Evolutionary conservation across 1,140 invertebrate genomes (phyloP).

Genomic region (Zeugodacus cucurbitae): DNA sequence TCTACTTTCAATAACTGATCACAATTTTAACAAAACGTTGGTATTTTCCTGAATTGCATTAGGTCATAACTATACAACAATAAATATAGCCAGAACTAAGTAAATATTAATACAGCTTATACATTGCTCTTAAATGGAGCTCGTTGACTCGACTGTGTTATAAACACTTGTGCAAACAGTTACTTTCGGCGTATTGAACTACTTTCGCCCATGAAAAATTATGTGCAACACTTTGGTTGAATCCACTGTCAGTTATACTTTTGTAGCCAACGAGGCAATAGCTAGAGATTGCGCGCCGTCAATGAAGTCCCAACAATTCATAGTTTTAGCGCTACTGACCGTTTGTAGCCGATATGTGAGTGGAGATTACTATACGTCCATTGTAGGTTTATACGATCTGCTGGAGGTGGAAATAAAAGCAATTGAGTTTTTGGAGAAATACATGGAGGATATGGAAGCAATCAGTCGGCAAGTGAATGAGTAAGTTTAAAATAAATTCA

Average conservation of each 20-base stretch:
- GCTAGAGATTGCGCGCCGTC: not conserved
- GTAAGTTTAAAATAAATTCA: not conserved
- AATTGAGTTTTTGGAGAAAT: not conserved
- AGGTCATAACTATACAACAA: too few species aligned
- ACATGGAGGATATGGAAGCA: conserved; percentile 9
- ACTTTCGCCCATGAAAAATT: not conserved
- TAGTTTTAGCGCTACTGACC: not conserved
- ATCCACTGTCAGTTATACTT: not conserved
- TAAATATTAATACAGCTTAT: not conserved
- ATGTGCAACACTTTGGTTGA: not conserved
- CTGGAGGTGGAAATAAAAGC: not conserved
- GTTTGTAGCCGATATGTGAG: not conserved
- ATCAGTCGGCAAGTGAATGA: not conserved
- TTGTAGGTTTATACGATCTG: not conserved
- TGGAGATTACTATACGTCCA: conserved; percentile 40
- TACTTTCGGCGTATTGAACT: not conserved
- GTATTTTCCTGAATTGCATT: too few species aligned
- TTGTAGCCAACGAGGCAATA: not conserved
- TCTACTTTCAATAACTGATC: too few species aligned
- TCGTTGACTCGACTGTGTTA: not conserved
- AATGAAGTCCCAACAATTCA: not conserved
- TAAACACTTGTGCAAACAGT: not conserved
- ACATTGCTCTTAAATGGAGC: not conserved
- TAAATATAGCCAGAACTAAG: too few species aligned
- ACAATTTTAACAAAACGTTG: too few species aligned